Evolutionary conservation across 2,888 invertebrate species (phyloP).

Genomic region (Trichacis sp.): DNA sequence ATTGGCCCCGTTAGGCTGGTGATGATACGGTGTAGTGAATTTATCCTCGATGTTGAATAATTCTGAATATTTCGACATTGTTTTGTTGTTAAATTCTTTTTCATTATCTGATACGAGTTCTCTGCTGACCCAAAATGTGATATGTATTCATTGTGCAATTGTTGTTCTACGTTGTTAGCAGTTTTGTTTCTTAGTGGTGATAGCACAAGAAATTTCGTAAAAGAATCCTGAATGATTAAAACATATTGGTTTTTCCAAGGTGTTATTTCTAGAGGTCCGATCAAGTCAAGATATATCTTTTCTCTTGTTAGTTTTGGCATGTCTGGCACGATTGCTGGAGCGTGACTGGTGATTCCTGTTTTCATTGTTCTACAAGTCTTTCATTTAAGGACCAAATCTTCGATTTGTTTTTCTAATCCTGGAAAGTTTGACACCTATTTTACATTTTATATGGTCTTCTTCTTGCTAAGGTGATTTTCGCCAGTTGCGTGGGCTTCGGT

Average conservation of each 20-base stretch:
- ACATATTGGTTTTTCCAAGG: neutral
- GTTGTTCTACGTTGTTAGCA: neutral
- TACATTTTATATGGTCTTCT: neutral
- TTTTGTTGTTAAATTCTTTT: neutral
- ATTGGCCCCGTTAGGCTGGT: neutral
- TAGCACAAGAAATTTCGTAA: neutral
- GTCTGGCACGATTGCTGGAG: neutral
- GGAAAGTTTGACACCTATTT: neutral
- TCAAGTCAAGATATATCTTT: too few species aligned
- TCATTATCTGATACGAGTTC: neutral
- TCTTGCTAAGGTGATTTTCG: too few species aligned
- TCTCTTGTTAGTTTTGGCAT: neutral
- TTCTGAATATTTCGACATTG: neutral
- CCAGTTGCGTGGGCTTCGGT: neutral
- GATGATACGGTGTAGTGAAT: too few species aligned
- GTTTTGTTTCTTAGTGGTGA: neutral
- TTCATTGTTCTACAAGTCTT: too few species aligned
- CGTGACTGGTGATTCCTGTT: neutral
- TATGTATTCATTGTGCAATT: neutral
- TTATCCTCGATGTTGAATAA: neutral
- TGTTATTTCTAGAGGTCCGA: neutral
- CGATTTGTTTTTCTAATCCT: neutral
- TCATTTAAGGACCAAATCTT: neutral
- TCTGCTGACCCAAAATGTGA: neutral
- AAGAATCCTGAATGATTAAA: neutral